Evolutionary conservation across 2,888 invertebrate genomes (phyloP).

Genomic region (Limulus polyphemus): DNA sequence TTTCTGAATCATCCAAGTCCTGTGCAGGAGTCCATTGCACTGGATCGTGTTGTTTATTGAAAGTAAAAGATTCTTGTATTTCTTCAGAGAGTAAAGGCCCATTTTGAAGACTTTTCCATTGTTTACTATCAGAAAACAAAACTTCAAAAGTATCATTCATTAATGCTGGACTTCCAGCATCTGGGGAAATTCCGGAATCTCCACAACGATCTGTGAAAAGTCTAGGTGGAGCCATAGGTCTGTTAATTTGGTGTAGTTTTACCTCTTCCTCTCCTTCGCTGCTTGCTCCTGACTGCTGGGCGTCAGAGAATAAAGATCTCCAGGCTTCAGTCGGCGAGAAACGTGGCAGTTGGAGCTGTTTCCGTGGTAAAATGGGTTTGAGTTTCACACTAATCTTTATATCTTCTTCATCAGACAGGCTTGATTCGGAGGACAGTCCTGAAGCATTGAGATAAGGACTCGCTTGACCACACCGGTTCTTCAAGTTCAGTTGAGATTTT

Average conservation of each 20-base stretch:
- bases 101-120: background rate
- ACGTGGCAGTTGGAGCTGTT: constrained; percentile 58
- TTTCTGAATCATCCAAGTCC: constrained; percentile 19
- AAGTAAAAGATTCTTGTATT: too few species aligned
- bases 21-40: constrained; percentile 18
- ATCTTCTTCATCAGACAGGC: constrained; percentile 24
- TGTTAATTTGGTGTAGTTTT: constrained; percentile 30
- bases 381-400: constrained; percentile 56
- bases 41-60: too few species aligned
- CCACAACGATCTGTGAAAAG: constrained; percentile 55
- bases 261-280: constrained; percentile 35
- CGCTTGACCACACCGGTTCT: too few species aligned
- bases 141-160: constrained; percentile 32
- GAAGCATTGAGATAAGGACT: too few species aligned
- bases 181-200: constrained; percentile 71
- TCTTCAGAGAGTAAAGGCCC: too few species aligned
- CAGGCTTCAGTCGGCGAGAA: constrained; percentile 75
- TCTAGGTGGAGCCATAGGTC: constrained; percentile 32
- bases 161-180: constrained; percentile 47
- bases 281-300: constrained; percentile 2
- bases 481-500: too few species aligned
- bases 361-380: constrained; percentile 64
- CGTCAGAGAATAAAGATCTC: constrained; percentile 45
- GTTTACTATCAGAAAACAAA: background rate
- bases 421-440: background rate